Percentiles rank a stretch among this genome's conserved stretches.
Conservation (phyloP, 2,888 invertebrate species). For the Notodonta ziczac region DNA sequence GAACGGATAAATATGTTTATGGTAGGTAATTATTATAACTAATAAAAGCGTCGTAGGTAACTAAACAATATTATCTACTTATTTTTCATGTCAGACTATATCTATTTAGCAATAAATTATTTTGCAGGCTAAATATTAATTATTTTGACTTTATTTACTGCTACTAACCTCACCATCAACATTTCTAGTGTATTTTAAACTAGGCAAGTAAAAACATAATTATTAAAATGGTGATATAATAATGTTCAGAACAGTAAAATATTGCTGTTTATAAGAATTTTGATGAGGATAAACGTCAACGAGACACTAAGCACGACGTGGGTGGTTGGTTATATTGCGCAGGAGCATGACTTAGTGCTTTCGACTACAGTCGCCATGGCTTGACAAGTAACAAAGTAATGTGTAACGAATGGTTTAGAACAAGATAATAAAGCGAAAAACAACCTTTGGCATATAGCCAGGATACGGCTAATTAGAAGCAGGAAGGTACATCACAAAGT, state of each 20-base stretch:
- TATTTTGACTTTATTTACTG: not conserved
- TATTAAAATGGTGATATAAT: too few relatives aligned
- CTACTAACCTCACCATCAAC: too few relatives aligned
- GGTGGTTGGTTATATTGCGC: constrained; percentile 59
- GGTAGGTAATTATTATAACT: too few relatives aligned
- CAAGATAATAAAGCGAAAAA: not conserved
- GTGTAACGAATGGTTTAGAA: constrained; percentile 27
- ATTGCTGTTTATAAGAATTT: constrained; percentile 33
- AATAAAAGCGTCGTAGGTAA: too few relatives aligned
- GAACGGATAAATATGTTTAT: constrained; percentile 22
- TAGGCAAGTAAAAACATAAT: too few relatives aligned
- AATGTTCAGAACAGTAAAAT: too few relatives aligned
- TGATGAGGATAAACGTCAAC: constrained; percentile 39
- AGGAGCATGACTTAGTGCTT: constrained; percentile 55
- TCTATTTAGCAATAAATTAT: not conserved
- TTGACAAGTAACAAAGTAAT: constrained; percentile 45
- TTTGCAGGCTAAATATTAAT: not conserved
- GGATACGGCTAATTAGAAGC: constrained; percentile 1
- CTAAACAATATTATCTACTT: too few relatives aligned
- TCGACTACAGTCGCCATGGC: constrained; percentile 48
- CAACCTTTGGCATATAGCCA: constrained; percentile 7
- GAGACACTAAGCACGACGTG: constrained; percentile 42
- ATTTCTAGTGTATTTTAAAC: too few relatives aligned
- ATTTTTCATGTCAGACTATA: not conserved
- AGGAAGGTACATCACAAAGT: not conserved